A percentile compares a stretch with the other conserved stretches of the same genome.
Conservation (phyloP, 1,140 invertebrate genomes). For the Brachionus rotundiformis region DNA sequence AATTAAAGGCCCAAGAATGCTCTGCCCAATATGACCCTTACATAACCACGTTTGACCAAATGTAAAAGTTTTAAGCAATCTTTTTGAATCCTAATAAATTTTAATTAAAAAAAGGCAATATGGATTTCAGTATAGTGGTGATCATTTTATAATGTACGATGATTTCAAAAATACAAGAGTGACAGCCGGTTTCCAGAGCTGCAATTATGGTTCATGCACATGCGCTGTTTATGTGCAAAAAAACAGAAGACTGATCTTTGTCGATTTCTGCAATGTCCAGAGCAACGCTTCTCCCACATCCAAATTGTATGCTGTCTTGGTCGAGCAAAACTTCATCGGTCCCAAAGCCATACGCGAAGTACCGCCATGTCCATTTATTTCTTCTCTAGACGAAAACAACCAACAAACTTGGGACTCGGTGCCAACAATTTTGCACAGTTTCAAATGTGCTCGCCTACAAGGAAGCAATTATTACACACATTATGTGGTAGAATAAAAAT, state of each 20-base stretch:
- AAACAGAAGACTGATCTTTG: constrained; percentile 26
- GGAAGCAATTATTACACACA: constrained; percentile 6
- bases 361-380: neutral
- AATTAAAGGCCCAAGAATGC: neutral
- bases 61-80: neutral
- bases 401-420: neutral
- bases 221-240: constrained; percentile 33
- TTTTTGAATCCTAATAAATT: neutral
- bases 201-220: neutral
- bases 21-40: neutral
- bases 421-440: constrained; percentile 20
- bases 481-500: neutral
- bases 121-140: neutral
- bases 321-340: constrained; percentile 8
- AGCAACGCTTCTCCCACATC: constrained; percentile 14
- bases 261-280: constrained; percentile 20
- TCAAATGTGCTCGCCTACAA: constrained; percentile 22
- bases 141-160: constrained; percentile 43
- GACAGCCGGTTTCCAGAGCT: neutral
- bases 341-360: neutral
- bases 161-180: constrained; percentile 32
- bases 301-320: neutral
- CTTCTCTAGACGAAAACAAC: neutral
- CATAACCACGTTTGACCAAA: constrained; percentile 3
- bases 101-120: neutral